These are phyloP conservation scores for Dolichotis patagonum DNA, from an alignment of 2,113 vertebrate species.

Conservation along the genomic window DNA sequence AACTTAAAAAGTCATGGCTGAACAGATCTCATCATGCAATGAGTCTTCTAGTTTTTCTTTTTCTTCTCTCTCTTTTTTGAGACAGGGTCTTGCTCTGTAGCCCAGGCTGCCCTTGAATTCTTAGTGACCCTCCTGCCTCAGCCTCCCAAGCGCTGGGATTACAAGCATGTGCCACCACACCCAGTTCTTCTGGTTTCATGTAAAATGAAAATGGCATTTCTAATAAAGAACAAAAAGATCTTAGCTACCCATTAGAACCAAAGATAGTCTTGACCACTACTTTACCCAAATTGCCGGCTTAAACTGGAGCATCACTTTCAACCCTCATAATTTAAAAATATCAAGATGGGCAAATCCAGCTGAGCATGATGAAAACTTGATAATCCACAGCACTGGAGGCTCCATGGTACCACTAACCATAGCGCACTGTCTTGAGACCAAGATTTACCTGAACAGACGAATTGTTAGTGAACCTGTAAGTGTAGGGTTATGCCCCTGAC, in stretches of 20 bases:
- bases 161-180: background rate
- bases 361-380: background rate
- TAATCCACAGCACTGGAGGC: background rate
- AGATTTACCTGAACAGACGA: background rate
- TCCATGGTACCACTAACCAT: background rate
- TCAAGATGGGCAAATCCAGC: background rate
- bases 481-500: background rate
- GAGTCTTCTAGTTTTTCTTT: background rate
- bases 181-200: background rate
- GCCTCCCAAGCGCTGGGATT: background rate
- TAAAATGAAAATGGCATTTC: background rate
- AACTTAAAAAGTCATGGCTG: background rate
- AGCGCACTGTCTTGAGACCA: background rate
- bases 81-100: background rate
- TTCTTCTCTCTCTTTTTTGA: too few species aligned
- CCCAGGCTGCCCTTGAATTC: background rate
- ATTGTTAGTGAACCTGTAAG: background rate
- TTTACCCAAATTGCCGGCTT: background rate
- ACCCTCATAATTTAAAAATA: background rate
- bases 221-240: background rate
- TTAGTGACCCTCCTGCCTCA: background rate
- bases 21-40: background rate
- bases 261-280: background rate
- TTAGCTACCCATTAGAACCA: background rate
- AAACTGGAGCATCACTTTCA: background rate